Base-by-base conservation (phyloP, 1,140 invertebrate species). In the Hesperophylax magnus region DNA sequence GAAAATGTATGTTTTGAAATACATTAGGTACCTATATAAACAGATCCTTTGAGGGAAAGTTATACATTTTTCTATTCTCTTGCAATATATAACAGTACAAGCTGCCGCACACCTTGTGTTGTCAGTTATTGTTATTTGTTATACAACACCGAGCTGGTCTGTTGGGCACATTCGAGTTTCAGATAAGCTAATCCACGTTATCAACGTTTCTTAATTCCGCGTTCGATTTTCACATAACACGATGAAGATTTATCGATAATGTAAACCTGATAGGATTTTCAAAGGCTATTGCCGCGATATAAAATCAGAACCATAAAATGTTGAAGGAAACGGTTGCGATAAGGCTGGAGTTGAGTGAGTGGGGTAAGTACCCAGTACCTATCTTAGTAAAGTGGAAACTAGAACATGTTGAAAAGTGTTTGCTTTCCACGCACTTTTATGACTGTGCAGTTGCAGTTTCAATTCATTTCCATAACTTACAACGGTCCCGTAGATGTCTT, bases 131-230 rank as follows among this genome's bases (percentile, higher is more conserved):
- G 39, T 65, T 27, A 47, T 52, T 56, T 75, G 71, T 75, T 75
- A 58, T 75, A 56, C 52, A 75, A 75, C 71, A 75, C 54, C 22
- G 24, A 75, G 52, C 24, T 24, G 27, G 63, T 71, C 17, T 22
- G 77, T 54, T 31, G 63, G 58, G 22, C 77, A 47, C 39, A 47
- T 47, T 47, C 39, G 39, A 47, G 39, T 47, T 47, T 6, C 39
- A 53, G 82, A 83, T 83, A 83, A 83, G 79, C 75, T 83, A 83
- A 83, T 83, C 82, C 79, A 24, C 61, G 74, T 83, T 83, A 83
- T 83, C 82, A 72, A 15, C 7, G 56, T 63, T 61, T 78, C 79
- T 83, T 83, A 81, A 83, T 83, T 81, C 67, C 81, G 20, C 76
- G 79, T 81, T 83, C 82, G 82, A 81, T 81, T 80, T 83, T 81